phyloP scores from a whole-genome alignment of 2,888 invertebrate genomes.

The Diabrotica balteata region DNA sequence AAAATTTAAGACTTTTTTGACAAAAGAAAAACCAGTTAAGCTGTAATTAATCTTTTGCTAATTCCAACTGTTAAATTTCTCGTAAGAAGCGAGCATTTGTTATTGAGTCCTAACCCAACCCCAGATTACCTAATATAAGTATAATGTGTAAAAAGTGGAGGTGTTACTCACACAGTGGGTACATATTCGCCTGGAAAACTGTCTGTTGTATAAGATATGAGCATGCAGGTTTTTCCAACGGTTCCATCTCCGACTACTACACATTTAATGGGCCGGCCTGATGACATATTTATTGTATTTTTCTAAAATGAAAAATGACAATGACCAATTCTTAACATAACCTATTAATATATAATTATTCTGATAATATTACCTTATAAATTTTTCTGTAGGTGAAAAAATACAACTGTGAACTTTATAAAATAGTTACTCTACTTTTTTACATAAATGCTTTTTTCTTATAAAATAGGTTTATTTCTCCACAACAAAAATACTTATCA shows the following conservation, averaged over 20 bases:
- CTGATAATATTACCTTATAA: slow-evolving; percentile 21
- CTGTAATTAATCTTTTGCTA: no score
- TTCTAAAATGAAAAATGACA: slow-evolving; percentile 26
- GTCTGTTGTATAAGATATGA: slow-evolving; percentile 91
- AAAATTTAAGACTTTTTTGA: background rate
- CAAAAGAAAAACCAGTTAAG: no score
- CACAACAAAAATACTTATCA: slow-evolving; percentile 14
- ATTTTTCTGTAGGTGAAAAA: slow-evolving; percentile 10
- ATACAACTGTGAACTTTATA: slow-evolving; percentile 10
- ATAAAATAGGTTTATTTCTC: slow-evolving; percentile 8
- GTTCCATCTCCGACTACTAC: slow-evolving; percentile 93
- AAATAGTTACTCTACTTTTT: slow-evolving; percentile 3
- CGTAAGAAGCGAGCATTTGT: no score
- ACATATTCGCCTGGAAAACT: slow-evolving; percentile 95
- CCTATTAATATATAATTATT: slow-evolving; percentile 25
- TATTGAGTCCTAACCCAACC: background rate
- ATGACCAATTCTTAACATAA: slow-evolving; percentile 26
- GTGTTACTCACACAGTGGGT: slow-evolving; percentile 84
- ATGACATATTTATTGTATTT: slow-evolving; percentile 73
- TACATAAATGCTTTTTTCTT: slow-evolving; percentile 14
- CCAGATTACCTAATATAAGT: slow-evolving; percentile 1
- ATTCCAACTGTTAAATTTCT: no score
- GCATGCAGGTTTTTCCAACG: slow-evolving; percentile 93
- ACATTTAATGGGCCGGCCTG: slow-evolving; percentile 90
- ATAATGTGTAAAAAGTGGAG: background rate